phyloP scores from a whole-genome alignment of 35 echinoderm and acorn worm species.

The Ophioderma brevispina region DNA sequence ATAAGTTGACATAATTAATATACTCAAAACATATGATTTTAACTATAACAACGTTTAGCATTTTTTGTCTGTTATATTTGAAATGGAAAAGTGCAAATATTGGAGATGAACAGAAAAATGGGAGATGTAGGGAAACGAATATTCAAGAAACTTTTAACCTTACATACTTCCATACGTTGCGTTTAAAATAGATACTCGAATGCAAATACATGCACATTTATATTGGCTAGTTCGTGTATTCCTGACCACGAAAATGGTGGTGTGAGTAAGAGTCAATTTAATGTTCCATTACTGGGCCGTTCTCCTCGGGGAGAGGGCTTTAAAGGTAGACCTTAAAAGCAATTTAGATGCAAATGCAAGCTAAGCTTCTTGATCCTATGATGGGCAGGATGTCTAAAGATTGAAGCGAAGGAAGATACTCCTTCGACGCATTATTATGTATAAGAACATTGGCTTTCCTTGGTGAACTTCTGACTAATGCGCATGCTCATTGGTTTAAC shows the following conservation, averaged over 20 bases:
- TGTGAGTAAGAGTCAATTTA: background rate
- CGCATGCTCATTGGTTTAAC: background rate
- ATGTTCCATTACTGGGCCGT: background rate
- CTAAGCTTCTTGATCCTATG: background rate
- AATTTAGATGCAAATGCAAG: background rate
- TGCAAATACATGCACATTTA: constrained; percentile 15
- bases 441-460: background rate
- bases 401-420: background rate
- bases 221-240: background rate
- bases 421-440: background rate
- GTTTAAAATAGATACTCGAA: background rate
- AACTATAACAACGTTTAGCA: too few species aligned
- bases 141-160: background rate
- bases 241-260: background rate
- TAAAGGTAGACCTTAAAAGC: background rate
- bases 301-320: background rate
- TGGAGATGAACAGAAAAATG: too few species aligned
- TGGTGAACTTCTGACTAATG: background rate
- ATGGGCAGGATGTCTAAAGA: background rate
- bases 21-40: too few species aligned
- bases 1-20: too few species aligned
- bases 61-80: too few species aligned
- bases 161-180: background rate
- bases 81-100: too few species aligned
- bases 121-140: too few species aligned